These are phyloP conservation scores for Asteroscopus sphinx DNA, from an alignment of 2,888 invertebrate species.

Conservation along the genomic window DNA sequence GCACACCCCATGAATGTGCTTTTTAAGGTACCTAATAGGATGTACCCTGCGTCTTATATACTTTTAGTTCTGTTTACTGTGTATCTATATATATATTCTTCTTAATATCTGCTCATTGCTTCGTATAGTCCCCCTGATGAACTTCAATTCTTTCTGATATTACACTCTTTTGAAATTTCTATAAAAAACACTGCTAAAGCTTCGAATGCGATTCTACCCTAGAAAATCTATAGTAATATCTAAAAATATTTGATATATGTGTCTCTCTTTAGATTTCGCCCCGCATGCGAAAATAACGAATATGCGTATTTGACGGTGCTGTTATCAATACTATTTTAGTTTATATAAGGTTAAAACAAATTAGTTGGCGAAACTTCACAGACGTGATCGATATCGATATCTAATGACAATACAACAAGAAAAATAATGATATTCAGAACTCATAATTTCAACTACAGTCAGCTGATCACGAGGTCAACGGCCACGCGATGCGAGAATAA, in stretches of 20 bases:
- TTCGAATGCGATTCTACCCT: conserved; percentile 72
- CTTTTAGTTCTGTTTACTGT: conserved; percentile 77
- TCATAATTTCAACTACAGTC: too few species aligned
- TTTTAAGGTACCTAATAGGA: conserved; percentile 82
- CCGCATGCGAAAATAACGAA: too few species aligned
- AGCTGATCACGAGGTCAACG: too few species aligned
- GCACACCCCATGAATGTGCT: conserved; percentile 89
- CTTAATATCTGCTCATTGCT: conserved; percentile 79
- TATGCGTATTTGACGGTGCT: too few species aligned
- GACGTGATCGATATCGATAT: too few species aligned
- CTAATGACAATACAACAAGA: too few species aligned
- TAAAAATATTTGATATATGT: neutral
- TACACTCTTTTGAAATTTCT: conserved; percentile 72
- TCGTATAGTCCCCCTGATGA: conserved; percentile 76
- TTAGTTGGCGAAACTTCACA: too few species aligned
- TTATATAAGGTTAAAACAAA: too few species aligned
- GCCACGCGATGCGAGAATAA: too few species aligned
- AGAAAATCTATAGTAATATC: neutral
- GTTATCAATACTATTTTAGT: too few species aligned
- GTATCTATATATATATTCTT: conserved; percentile 73
- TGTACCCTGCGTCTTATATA: conserved; percentile 78
- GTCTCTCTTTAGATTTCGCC: too few species aligned
- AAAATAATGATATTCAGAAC: too few species aligned
- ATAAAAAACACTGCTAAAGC: conserved; percentile 72
- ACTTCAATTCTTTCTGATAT: conserved; percentile 72